Evolutionary conservation across 2,888 invertebrate genomes (phyloP), one percentile per base, ranked within the genome.

Genomic region (Drosophila ezoana): DNA sequence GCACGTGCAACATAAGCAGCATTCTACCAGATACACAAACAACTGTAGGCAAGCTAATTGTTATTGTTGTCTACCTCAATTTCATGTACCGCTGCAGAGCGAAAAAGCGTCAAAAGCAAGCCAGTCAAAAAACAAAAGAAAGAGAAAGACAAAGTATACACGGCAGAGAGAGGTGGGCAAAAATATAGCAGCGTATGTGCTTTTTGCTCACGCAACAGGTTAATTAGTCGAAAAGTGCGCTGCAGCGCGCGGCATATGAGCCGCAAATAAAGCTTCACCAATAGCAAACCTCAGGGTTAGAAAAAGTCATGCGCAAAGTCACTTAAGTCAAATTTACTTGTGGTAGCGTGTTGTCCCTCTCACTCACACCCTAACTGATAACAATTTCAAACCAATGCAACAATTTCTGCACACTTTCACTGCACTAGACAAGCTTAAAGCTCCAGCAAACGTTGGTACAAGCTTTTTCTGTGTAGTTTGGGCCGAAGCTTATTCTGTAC

Each of bases 361-460:
- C 40, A 37, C 16, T 52, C 56, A 53, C 54, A 14, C 35, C 14
- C 6, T 23, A 2, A n/a, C 33, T 51, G 61, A 44, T 65, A 53
- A 35, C 58, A 61, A 70, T 62, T 70, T 76, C 81, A 82, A 81
- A 83, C 82, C 78, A 82, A 82, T 76, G 83, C 82, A 83, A 86
- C 76, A 86, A 83, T 62, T 69, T 74, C 81, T 81, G 80, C 80
- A 68, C 85, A 82, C 86, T 82, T 85, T 82, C 82, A 82, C 82
- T 82, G 72, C 58, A 72, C 35, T 56, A 37, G 40, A 13, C 28
- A 40, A 84, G 80, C 80, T 84, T 76, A 49, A 53, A 61, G 78
- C 74, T 67, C 13, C 23, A 4, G 5, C 9, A 4, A 41, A 20
- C 18, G 37, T 14, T 38, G 13, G 18, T 10, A 38, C 14, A 44